Evolutionary conservation across 2,888 invertebrate genomes (phyloP).

Genomic region (Hirtodrosophila confusa): DNA sequence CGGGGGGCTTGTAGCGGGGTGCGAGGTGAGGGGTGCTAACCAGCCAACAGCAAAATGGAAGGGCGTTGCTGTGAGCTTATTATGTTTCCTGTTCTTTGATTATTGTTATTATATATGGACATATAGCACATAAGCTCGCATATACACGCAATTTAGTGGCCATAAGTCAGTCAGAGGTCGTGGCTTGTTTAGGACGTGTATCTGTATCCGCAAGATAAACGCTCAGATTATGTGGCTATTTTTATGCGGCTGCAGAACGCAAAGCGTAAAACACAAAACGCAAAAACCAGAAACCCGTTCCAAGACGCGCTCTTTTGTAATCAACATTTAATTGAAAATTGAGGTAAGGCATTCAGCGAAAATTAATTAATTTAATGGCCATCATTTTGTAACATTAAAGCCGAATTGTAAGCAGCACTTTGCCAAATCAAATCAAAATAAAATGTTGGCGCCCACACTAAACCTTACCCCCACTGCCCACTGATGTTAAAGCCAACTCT

Average conservation of each 20-base stretch:
- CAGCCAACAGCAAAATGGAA: conserved; percentile 60
- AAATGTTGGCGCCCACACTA: conserved; percentile 10
- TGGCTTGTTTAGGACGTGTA: conserved; percentile 42
- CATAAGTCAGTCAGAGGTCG: conserved; percentile 61
- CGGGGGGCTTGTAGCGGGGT: not conserved
- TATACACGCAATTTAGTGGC: conserved; percentile 63
- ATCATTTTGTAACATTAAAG: conserved; percentile 54
- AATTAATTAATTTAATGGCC: conserved; percentile 75
- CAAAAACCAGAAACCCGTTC: conserved; percentile 46
- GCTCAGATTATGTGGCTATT: conserved; percentile 29
- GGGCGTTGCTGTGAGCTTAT: conserved; percentile 69
- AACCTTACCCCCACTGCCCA: too few species aligned
- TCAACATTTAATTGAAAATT: conserved; percentile 69
- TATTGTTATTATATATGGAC: conserved; percentile 43
- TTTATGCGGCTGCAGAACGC: conserved; percentile 18
- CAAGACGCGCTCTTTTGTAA: conserved; percentile 34
- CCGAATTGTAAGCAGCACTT: conserved; percentile 26
- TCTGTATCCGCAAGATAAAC: conserved; percentile 38
- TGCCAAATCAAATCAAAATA: conserved; percentile 12
- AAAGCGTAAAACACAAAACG: not conserved
- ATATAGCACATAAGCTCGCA: conserved; percentile 2
- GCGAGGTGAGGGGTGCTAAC: conserved; percentile 26
- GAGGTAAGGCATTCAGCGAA: conserved; percentile 37
- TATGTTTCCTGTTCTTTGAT: conserved; percentile 59
- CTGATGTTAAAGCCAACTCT: not conserved